phyloP scores from a whole-genome alignment of 2,888 invertebrate genomes.

The Folsomia candida region DNA sequence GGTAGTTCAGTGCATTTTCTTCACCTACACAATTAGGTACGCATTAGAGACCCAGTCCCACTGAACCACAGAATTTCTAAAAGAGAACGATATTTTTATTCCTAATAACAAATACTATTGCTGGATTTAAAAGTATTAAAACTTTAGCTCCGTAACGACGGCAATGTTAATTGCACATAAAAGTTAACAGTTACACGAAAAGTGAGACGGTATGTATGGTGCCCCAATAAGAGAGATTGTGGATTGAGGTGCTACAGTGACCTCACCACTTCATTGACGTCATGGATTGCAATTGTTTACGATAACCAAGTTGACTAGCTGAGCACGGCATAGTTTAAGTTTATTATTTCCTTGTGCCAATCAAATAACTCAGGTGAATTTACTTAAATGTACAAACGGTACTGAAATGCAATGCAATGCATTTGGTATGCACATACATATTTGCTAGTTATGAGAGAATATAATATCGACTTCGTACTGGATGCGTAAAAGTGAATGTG shows the following conservation, averaged over 20 bases:
- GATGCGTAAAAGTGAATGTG: too few relatives aligned
- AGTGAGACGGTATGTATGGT: not conserved
- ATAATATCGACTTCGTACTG: too few relatives aligned
- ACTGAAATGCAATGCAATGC: too few relatives aligned
- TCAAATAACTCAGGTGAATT: too few relatives aligned
- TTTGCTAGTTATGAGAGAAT: too few relatives aligned
- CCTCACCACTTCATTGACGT: not conserved
- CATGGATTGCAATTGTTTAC: not conserved
- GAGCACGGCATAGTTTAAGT: too few relatives aligned
- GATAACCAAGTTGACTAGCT: too few relatives aligned
- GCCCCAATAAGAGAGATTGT: not conserved
- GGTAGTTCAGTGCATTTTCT: not conserved
- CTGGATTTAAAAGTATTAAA: not conserved
- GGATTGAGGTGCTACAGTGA: too few relatives aligned
- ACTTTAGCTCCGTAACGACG: not conserved
- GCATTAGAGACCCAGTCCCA: not conserved
- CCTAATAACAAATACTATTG: not conserved
- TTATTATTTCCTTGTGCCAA: too few relatives aligned
- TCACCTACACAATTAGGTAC: not conserved
- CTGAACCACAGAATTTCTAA: not conserved
- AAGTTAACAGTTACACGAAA: not conserved
- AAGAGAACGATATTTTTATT: not conserved
- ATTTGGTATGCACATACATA: too few relatives aligned
- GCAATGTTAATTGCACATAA: not conserved
- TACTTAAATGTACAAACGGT: too few relatives aligned